Evolutionary conservation across 2,113 vertebrate species (phyloP), one percentile per base, ranked within the genome.

Genomic region (Tinamus guttatus): DNA sequence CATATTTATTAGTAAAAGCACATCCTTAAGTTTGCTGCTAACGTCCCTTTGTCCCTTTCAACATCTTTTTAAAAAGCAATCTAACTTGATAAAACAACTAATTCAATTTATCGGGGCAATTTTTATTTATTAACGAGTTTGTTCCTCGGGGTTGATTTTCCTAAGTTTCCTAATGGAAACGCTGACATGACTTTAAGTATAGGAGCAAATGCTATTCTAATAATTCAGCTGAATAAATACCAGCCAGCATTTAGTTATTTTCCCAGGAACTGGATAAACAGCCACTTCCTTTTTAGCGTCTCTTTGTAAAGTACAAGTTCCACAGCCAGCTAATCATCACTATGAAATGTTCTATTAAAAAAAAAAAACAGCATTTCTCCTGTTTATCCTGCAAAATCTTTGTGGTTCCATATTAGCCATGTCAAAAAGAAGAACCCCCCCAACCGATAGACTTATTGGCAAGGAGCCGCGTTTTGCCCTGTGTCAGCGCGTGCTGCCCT

Each of bases 211-310:
- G 76, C 93, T 70, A 34, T 94, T 98, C 95, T 96, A 96, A 97
- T 97, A 97, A 95, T 87, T 98, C 98, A 98, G 98, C 98, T 98
- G 98, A 98, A 98, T 96, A 98, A 98, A 98, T 98, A 98, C 90
- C 93, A 94, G 94, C 68, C 86, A 96, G 92, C 95, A 97, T 97
- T 97, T 97, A 95, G 96, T 98, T 98, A 98, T 98, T 98, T 98
- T 98, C 98, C 97, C 98, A 98, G 98, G 97, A 98, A 97, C 93
- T 97, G 94, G 95, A 98, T 97, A 98, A 98, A 98, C 97, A 98
- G 84, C 77, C 94, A 97, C 94, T 98, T 98, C 98, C 98, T 98
- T 97, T 96, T 89, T 75, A 93, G 87, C 94, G 84, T 96, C 88
- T 92, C 93, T 98, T 97, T 97, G 96, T 95, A 94, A 97, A 98